Conservation (phyloP, 2,888 invertebrate genomes). For the Axea sp. region DNA sequence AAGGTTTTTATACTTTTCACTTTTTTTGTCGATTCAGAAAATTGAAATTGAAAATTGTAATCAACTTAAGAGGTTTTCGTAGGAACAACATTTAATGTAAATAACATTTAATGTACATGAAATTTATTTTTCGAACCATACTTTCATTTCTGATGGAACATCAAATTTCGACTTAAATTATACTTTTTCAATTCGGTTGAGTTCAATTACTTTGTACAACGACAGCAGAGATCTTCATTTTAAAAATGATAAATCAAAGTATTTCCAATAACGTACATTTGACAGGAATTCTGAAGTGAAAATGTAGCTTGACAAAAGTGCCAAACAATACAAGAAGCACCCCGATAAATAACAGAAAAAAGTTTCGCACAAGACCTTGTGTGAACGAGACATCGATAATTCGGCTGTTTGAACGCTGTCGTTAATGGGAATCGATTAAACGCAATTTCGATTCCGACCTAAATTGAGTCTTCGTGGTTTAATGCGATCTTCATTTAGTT, state of each 20-base stretch:
- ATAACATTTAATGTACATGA: too few species aligned
- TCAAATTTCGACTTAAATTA: too few species aligned
- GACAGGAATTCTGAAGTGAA: conserved; percentile 26
- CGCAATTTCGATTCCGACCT: conserved; percentile 6
- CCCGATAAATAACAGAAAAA: too few species aligned
- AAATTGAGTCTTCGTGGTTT: conserved; percentile 9
- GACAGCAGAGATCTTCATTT: conserved; percentile 16
- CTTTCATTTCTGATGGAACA: too few species aligned
- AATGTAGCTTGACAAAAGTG: conserved; percentile 30
- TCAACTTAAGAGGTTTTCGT: too few species aligned
- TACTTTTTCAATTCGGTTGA: too few species aligned
- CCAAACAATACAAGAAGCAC: conserved; percentile 19
- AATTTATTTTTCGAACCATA: too few species aligned
- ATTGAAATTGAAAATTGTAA: too few species aligned
- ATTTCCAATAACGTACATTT: conserved; percentile 27
- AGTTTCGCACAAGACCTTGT: not conserved
- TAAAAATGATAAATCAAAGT: conserved; percentile 20
- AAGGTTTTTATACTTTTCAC: too few species aligned
- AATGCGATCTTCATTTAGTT: conserved; percentile 14
- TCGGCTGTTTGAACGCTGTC: conserved; percentile 12
- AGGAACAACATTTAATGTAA: too few species aligned
- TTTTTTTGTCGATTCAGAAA: too few species aligned
- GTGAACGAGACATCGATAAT: conserved; percentile 9
- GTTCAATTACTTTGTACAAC: too few species aligned
- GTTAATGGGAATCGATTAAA: conserved; percentile 29